Base-by-base conservation (phyloP, 2,888 invertebrate species). In the Phasia obesa region DNA sequence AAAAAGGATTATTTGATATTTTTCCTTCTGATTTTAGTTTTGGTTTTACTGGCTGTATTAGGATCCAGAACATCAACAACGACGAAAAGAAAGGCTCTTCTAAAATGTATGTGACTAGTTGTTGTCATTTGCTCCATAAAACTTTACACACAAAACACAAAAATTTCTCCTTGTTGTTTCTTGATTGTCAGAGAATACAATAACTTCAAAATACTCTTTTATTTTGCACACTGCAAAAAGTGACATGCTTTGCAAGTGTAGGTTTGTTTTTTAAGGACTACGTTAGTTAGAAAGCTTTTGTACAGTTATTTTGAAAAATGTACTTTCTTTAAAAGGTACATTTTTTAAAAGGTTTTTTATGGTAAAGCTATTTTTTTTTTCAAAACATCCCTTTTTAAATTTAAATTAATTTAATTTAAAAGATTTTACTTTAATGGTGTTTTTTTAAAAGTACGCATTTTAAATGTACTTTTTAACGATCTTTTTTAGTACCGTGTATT, bases 1-100 rank as follows among this genome's bases (percentile, higher is more conserved):
- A 47, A 51, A 44, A 69, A 17, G 7, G 21, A 47, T 17, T 70
- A 42, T 67, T 62, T 25, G 15, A 57, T 31, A 13, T 23, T 27
- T 42, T 17, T 42, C 11, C 19, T 70, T 21, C 1, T 17, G 19
- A n/a, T 17, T 13, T 21, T 27, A 35, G 62, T 19, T 51, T 38
- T 27, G 7, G n/a, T 51, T 15, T 15, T 11, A 21, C 15, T 17
- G 17, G 57, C 21, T 71, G 6, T 15, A 35, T 47, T 11, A 38
- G 11, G 23, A 47, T 6, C 6, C 21, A 60, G 35, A 59, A 65
- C 65, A 44, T n/a, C 53, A 2, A 38, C n/a, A 62, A 47, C 25
- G 25, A n/a, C 1, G 9, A 23, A 64, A 44, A 55, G 55, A 49
- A 17, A 55, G 31, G 21, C 51, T 60, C 42, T 31, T 13, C 4